These are phyloP conservation scores for Upupa epops DNA, from an alignment of 2,113 vertebrate genomes.

Conservation along the genomic window DNA sequence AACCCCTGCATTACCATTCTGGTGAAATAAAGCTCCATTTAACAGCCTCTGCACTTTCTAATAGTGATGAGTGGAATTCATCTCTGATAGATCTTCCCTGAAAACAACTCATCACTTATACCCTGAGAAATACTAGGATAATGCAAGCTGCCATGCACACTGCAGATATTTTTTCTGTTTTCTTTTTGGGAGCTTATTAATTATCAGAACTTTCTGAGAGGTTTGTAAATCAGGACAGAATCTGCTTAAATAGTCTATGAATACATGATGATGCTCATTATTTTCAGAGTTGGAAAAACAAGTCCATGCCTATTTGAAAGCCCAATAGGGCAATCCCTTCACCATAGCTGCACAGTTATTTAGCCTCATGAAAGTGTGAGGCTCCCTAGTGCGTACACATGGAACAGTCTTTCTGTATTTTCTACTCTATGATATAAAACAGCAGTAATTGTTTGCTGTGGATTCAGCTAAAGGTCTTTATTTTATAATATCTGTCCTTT, in stretches of 20 bases:
- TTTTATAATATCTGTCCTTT: not conserved
- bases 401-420: not conserved
- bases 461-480: not conserved
- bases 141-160: not conserved
- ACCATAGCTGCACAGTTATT: not conserved
- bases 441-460: not conserved
- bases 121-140: not conserved
- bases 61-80: not conserved
- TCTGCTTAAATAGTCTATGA: conserved; percentile 14
- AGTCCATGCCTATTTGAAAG: not conserved
- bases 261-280: not conserved
- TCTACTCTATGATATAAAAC: not conserved
- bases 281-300: not conserved
- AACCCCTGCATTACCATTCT: not conserved
- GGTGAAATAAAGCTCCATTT: conserved; percentile 3
- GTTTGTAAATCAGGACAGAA: not conserved
- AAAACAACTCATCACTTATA: conserved; percentile 16
- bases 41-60: not conserved
- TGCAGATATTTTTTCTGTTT: not conserved
- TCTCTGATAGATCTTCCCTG: not conserved
- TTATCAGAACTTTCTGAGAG: not conserved
- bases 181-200: conserved; percentile 7
- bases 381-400: not conserved
- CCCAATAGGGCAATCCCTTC: not conserved
- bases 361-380: not conserved